phyloP scores from a whole-genome alignment of 2,113 vertebrate genomes.

The Pampusana beccarii region DNA sequence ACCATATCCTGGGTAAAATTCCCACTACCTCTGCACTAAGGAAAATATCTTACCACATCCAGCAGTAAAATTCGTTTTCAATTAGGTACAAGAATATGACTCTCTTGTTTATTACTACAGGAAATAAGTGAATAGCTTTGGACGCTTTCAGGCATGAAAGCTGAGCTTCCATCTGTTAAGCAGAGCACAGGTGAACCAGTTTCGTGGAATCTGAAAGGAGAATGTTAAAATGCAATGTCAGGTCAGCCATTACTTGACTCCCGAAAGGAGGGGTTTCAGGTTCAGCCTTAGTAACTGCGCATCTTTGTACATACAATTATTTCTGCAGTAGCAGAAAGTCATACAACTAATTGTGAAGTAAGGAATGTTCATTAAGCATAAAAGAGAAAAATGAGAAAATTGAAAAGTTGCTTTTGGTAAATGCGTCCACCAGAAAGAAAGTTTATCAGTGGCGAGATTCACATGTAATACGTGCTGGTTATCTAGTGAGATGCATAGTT shows the following conservation, averaged over 20 bases:
- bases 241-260: neutral
- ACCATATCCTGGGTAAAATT: neutral
- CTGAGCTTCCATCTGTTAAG: neutral
- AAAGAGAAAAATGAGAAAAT: neutral
- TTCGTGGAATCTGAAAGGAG: neutral
- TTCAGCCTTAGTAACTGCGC: neutral
- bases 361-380: neutral
- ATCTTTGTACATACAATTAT: neutral
- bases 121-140: neutral
- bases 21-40: neutral
- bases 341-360: neutral
- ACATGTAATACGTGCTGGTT: neutral
- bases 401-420: neutral
- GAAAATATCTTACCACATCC: neutral
- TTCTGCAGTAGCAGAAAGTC: neutral
- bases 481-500: neutral
- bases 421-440: neutral
- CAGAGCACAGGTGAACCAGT: neutral
- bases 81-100: neutral
- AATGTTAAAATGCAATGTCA: neutral
- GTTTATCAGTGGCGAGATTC: neutral
- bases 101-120: neutral
- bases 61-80: neutral
- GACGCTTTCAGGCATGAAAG: neutral
- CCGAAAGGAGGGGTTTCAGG: neutral